Conservation (phyloP, 2,113 vertebrate species). For the Haliaeetus leucogaster region DNA sequence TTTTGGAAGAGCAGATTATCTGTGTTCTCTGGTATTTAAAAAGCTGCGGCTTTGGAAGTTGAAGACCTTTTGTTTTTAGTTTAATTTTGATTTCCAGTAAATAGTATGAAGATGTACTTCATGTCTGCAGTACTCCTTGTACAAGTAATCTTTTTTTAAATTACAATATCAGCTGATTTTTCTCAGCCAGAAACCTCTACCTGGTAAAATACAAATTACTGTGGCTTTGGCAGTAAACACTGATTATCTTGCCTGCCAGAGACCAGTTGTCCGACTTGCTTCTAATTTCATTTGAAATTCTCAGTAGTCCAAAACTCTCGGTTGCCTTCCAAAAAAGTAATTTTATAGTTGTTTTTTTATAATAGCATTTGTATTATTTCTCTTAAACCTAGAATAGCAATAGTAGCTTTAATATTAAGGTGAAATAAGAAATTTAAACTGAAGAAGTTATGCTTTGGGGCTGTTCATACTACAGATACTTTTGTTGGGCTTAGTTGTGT, state of each 20-base stretch:
- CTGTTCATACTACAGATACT: rapidly evolving
- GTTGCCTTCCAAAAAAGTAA: neutral
- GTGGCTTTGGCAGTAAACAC: neutral
- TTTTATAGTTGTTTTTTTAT: neutral
- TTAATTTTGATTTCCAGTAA: neutral
- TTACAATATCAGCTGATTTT: neutral
- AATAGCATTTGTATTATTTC: neutral
- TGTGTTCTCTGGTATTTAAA: neutral
- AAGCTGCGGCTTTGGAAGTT: neutral
- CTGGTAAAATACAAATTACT: neutral
- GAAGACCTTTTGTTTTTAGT: neutral
- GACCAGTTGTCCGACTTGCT: neutral
- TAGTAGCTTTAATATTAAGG: neutral
- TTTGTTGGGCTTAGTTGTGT: neutral
- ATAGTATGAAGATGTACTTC: neutral
- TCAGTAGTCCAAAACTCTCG: neutral
- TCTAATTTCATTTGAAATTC: neutral
- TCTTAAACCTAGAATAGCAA: neutral
- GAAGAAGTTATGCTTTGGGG: neutral
- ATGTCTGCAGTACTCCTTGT: neutral
- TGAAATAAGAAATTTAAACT: neutral
- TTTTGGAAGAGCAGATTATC: neutral
- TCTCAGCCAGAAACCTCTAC: neutral
- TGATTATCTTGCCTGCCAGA: neutral
- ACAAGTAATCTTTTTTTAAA: neutral